Base-by-base conservation (phyloP, 2,113 vertebrate genomes). In the Emydocephalus ijimae region DNA sequence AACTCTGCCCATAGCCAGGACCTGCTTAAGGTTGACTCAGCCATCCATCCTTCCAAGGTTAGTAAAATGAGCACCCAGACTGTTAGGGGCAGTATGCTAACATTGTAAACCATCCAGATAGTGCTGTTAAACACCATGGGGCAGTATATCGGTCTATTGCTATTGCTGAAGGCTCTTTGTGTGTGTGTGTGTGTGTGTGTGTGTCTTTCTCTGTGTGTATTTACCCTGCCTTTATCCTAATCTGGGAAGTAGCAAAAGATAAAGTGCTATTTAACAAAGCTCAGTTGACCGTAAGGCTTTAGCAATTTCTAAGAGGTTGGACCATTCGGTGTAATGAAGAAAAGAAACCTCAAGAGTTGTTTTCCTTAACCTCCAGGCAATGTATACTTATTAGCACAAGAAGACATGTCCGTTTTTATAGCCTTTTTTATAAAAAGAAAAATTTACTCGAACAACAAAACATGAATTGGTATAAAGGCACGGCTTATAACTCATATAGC, bases 371-470 rank as follows among this genome's bases (percentile, higher is more conserved):
- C 87, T 59, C 57, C 45, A 81, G 9, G 24, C 43, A n/a, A 43
- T 24, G 2, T 7, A 4, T 45, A 8, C 7, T 87, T 3, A 48
- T 55, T 39, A 3, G 5, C 43, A 2, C 45, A 45, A 57, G 85
- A 89, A 85, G 88, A 34, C 6, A 43, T 89, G 20, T 93, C 0
- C 3, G 39, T 93, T 96, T 96, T 61, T 26, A 94, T 24, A 54
- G 92, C 24, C 9, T 90, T 48, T 93, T 7, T 57, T 4, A 50
- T 50, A 8, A 26, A 94, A 91, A 89, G 88, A 85, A 90, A 26
- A 55, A 56, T 74, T 54, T 14, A 50, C 8, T 0, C 34, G 89
- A 91, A 92, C 29, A 88, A 91, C 93, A 95, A 64, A 87, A 91
- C 88, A 88, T 18, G 52, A 88, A 90, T 18, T n/a, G 20, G 26